Evolutionary conservation across 2,113 vertebrate genomes (phyloP).

Genomic region (Xiphophorus hellerii): DNA sequence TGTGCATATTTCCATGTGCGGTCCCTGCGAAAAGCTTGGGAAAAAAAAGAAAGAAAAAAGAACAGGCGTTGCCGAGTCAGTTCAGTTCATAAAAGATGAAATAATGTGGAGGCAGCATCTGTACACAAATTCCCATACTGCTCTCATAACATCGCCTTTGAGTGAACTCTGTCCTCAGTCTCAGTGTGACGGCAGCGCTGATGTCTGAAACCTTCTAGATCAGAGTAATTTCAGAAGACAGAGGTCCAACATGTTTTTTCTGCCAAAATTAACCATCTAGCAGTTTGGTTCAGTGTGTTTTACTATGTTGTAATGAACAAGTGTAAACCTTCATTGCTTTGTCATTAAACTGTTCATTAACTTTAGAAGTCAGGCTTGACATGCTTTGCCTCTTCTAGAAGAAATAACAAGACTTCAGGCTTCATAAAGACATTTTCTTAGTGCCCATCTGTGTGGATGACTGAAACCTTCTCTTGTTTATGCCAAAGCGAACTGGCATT

Average conservation of each 20-base stretch:
- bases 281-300: neutral
- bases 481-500: slow-evolving; percentile 2
- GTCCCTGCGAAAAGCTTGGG: slow-evolving; percentile 36
- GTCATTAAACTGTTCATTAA: slow-evolving; percentile 65
- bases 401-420: slow-evolving; percentile 69
- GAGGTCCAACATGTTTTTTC: neutral
- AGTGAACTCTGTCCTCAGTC: slow-evolving; percentile 30
- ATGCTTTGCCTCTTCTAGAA: slow-evolving; percentile 48
- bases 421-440: slow-evolving; percentile 73
- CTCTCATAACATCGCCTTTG: slow-evolving; percentile 33
- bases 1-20: slow-evolving; percentile 30
- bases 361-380: slow-evolving; percentile 60
- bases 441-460: slow-evolving; percentile 57
- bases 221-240: slow-evolving; percentile 5
- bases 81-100: slow-evolving; percentile 65
- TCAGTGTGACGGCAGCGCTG: slow-evolving; percentile 3
- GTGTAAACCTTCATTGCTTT: slow-evolving; percentile 42
- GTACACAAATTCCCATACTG: slow-evolving; percentile 29
- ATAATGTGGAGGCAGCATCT: slow-evolving; percentile 35
- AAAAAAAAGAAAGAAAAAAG: slow-evolving; percentile 26
- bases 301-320: neutral
- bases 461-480: slow-evolving; percentile 21
- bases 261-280: slow-evolving; percentile 10
- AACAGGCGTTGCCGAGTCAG: slow-evolving; percentile 51
- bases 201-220: neutral